phyloP scores from a whole-genome alignment of 1,140 invertebrate species.

The Coelopa frigida region DNA sequence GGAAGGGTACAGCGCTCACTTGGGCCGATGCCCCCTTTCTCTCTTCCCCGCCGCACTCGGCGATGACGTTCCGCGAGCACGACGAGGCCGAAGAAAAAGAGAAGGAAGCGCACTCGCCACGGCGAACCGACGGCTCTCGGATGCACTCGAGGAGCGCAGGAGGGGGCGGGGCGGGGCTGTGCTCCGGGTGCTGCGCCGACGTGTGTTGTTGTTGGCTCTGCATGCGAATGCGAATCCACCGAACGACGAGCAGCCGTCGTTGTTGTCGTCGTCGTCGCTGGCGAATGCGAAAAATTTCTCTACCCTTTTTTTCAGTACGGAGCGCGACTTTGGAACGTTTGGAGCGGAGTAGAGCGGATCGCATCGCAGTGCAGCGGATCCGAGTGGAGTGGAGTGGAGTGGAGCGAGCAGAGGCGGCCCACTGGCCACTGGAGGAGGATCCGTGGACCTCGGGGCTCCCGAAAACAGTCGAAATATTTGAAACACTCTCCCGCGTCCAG shows the following conservation, averaged over 20 bases:
- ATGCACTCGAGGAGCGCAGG: not conserved
- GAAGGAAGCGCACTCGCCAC: not conserved
- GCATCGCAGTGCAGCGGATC: conserved; percentile 1
- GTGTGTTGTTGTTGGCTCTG: not conserved
- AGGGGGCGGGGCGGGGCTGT: not conserved
- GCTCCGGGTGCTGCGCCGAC: not conserved
- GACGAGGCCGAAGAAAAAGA: not conserved
- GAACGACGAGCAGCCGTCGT: not conserved
- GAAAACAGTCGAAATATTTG: not conserved
- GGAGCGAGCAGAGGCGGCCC: too few species aligned
- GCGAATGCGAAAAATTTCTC: conserved; percentile 28
- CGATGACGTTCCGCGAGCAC: too few species aligned
- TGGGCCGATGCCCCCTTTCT: too few species aligned
- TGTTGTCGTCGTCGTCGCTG: conserved; percentile 4
- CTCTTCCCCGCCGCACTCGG: too few species aligned
- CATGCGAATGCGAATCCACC: not conserved
- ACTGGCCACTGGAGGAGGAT: too few species aligned
- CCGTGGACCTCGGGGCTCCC: too few species aligned
- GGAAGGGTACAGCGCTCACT: too few species aligned
- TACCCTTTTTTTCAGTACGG: conserved; percentile 40
- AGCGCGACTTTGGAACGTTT: conserved; percentile 37
- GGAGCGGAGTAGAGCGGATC: conserved; percentile 4
- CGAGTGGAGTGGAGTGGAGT: too few species aligned
- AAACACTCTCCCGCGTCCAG: too few species aligned
- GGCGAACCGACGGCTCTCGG: not conserved